A percentile compares a stretch with the other conserved stretches of the same genome.
phyloP scores from a whole-genome alignment of 2,888 invertebrate species.

The Pristionchus exspectatus region DNA sequence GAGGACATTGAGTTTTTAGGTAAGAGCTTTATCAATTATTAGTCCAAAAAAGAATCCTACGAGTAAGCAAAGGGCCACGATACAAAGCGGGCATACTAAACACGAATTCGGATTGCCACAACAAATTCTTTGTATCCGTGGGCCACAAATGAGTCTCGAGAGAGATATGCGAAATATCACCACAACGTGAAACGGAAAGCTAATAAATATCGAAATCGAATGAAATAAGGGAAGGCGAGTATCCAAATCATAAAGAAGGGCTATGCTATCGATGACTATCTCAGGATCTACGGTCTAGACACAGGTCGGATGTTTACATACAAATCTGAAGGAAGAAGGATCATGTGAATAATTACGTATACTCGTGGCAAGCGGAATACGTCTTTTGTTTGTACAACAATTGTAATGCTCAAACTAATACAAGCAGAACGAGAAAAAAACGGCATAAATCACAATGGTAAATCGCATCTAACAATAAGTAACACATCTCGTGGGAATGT shows the following conservation, averaged over 20 bases:
- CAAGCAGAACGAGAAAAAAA: conserved; percentile 13
- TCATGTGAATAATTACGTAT: background rate
- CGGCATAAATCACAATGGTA: background rate
- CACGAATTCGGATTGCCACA: no score
- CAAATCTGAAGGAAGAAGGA: background rate
- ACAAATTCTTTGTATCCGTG: no score
- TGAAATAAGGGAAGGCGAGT: background rate
- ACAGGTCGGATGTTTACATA: background rate
- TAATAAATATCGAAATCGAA: background rate
- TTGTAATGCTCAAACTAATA: conserved; percentile 7
- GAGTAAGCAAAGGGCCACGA: no score
- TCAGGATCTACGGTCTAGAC: conserved; percentile 33
- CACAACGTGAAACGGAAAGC: background rate
- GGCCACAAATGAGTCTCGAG: no score
- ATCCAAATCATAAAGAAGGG: background rate
- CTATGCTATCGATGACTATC: conserved; percentile 33
- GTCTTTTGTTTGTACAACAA: conserved; percentile 15
- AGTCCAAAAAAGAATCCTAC: no score
- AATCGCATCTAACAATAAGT: background rate
- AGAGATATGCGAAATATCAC: no score
- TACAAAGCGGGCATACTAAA: no score
- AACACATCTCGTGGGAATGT: background rate
- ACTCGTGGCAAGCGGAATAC: background rate
- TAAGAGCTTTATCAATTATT: no score
- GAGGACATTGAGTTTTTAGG: no score